A percentile compares a stretch with the other conserved stretches of the same genome.
These are phyloP conservation scores for Trachelipus rathkii DNA, from an alignment of 1,140 invertebrate genomes.

Conservation along the genomic window DNA sequence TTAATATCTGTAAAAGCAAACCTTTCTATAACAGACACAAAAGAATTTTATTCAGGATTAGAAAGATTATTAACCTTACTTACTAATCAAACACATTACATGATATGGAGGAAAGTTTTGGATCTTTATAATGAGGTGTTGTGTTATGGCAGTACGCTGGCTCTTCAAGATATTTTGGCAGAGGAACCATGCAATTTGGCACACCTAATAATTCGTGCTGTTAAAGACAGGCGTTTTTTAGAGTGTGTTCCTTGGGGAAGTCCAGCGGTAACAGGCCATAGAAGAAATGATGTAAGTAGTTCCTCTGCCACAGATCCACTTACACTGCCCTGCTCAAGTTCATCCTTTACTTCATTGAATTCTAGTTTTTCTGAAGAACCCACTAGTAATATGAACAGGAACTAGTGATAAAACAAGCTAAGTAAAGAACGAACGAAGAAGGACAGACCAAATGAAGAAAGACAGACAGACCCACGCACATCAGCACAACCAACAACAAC, in stretches of 20 bases:
- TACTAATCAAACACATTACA: conserved; percentile 65
- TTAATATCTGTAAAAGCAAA: conserved; percentile 88
- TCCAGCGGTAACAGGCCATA: conserved; percentile 42
- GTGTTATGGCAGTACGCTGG: conserved; percentile 82
- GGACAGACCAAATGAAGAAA: too few relatives aligned
- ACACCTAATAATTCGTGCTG: conserved; percentile 74
- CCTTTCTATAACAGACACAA: conserved; percentile 78
- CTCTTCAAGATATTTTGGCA: conserved; percentile 75
- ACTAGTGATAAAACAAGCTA: too few relatives aligned
- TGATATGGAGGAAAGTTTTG: conserved; percentile 77
- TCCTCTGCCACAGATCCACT: background rate
- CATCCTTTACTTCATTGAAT: conserved; percentile 36
- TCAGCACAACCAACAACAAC: too few relatives aligned
- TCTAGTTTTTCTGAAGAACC: conserved; percentile 29
- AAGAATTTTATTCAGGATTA: conserved; percentile 78
- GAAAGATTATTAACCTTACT: conserved; percentile 72
- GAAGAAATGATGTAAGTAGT: conserved; percentile 19
- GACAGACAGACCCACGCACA: too few relatives aligned
- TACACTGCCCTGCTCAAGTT: conserved; percentile 7
- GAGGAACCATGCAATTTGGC: conserved; percentile 81
- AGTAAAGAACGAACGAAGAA: too few relatives aligned
- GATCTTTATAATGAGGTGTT: conserved; percentile 80
- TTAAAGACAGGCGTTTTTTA: conserved; percentile 74
- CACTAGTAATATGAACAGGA: conserved; percentile 23
- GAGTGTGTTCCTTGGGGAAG: conserved; percentile 61